Conservation (phyloP, 2,888 invertebrate species). For the Eledona agricola region DNA sequence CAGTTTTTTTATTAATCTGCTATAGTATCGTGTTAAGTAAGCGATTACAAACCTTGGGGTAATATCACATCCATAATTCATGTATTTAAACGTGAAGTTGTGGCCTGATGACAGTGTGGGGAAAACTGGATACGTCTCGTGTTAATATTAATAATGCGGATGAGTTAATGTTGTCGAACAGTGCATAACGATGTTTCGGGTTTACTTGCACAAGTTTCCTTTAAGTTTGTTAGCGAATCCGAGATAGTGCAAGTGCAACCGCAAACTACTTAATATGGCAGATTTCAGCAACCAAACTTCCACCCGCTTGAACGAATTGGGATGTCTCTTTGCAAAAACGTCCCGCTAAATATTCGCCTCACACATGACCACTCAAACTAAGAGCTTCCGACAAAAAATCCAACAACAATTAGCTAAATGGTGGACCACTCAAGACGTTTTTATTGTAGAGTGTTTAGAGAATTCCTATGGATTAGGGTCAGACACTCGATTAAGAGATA, state of each 20-base stretch:
- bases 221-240: constrained; percentile 23
- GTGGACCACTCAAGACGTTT: no score
- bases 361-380: constrained; percentile 4
- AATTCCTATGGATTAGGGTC: no score
- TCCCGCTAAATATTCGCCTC: neutral
- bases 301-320: no score
- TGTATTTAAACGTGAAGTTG: constrained; percentile 15
- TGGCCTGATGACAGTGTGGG: constrained; percentile 9
- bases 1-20: constrained; percentile 1
- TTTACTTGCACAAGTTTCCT: constrained; percentile 12
- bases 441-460: no score
- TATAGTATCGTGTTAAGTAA: neutral
- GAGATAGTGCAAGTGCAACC: constrained; percentile 25
- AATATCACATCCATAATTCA: constrained; percentile 23
- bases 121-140: constrained; percentile 22
- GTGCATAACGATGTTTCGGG: constrained; percentile 26
- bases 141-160: constrained; percentile 25
- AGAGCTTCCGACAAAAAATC: neutral
- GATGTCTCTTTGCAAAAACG: constrained; percentile 1
- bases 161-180: constrained; percentile 26
- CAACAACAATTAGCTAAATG: constrained; percentile 1
- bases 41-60: constrained; percentile 3
- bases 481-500: no score
- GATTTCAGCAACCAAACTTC: no score
- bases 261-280: constrained; percentile 16